These are phyloP conservation scores for Synergus itoensis DNA, from an alignment of 2,888 invertebrate species.

Conservation along the genomic window DNA sequence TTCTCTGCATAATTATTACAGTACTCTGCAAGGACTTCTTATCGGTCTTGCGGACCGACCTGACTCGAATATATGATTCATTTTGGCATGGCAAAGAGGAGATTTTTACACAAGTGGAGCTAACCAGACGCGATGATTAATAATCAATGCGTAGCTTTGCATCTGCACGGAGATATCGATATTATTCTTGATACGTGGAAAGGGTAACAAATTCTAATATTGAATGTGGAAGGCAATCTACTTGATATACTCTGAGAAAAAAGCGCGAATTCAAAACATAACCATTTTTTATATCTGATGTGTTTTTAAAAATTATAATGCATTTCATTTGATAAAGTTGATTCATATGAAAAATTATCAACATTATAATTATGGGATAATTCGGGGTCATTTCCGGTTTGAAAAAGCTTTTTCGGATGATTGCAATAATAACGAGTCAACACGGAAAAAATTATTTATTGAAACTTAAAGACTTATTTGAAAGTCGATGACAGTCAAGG, in stretches of 20 bases:
- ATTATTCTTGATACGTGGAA: slow-evolving; percentile 35
- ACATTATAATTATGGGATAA: too few relatives aligned
- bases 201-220: slow-evolving; percentile 48
- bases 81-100: slow-evolving; percentile 52
- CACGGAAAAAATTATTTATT: too few relatives aligned
- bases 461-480: too few relatives aligned
- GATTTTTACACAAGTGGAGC: slow-evolving; percentile 57
- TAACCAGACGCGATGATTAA: slow-evolving; percentile 46
- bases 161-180: slow-evolving; percentile 12
- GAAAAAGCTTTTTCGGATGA: too few relatives aligned
- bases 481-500: too few relatives aligned
- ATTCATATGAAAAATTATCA: too few relatives aligned
- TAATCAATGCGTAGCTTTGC: slow-evolving; percentile 19
- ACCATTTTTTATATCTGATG: background rate
- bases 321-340: too few relatives aligned
- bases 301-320: too few relatives aligned
- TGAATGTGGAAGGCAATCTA: background rate
- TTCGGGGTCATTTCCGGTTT: too few relatives aligned
- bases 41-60: slow-evolving; percentile 60
- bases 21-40: slow-evolving; percentile 63
- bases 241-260: background rate
- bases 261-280: background rate
- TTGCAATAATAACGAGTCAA: too few relatives aligned
- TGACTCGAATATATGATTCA: slow-evolving; percentile 64
- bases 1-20: slow-evolving; percentile 73